These are phyloP conservation scores for Phalanger gymnotis DNA, from an alignment of 2,797 vertebrate species.

Conservation along the genomic window DNA sequence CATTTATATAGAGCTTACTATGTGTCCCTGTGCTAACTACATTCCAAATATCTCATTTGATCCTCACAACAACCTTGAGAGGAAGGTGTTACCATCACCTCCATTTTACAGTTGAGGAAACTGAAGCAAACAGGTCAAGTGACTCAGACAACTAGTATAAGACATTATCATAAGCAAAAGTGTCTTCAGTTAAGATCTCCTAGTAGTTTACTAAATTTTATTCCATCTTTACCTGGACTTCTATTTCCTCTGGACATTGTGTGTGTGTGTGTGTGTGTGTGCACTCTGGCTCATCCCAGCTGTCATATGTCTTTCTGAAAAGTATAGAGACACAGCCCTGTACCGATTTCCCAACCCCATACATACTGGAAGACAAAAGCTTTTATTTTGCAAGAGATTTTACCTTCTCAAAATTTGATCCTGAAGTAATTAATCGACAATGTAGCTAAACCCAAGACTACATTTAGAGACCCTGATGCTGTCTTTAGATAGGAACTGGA, in stretches of 20 bases:
- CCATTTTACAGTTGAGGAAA: background rate
- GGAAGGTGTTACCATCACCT: background rate
- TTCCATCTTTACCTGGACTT: background rate
- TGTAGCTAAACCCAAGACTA: no score
- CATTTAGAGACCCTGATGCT: no score
- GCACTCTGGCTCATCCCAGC: background rate
- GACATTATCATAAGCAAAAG: background rate
- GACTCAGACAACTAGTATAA: background rate
- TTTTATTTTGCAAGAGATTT: background rate
- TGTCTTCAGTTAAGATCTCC: background rate
- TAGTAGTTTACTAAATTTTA: background rate
- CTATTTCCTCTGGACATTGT: background rate
- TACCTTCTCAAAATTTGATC: no score
- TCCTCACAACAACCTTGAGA: background rate
- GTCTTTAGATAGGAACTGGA: no score
- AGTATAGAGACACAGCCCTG: background rate
- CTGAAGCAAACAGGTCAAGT: background rate
- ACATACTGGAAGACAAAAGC: background rate
- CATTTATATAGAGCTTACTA: background rate
- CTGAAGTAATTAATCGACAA: no score
- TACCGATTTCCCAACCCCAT: background rate
- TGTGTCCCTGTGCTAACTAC: background rate
- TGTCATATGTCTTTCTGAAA: background rate
- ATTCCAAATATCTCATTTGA: background rate
- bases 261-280: no score